These are phyloP conservation scores for Sympetrum striolatum DNA, from an alignment of 2,888 invertebrate species.

Conservation along the genomic window DNA sequence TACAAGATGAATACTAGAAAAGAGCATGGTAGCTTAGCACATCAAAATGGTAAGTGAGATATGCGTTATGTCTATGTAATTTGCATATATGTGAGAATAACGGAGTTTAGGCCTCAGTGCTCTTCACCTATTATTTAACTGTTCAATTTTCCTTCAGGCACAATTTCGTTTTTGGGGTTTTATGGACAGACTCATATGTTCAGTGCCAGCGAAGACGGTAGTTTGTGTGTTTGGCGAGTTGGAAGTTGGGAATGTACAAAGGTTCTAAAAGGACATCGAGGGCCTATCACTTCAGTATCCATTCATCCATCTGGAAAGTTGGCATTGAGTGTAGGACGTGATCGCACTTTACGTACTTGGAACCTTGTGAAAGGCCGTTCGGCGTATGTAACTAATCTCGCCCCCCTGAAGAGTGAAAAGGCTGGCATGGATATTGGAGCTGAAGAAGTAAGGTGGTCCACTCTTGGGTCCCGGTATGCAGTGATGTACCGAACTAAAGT, in stretches of 20 bases:
- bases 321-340: constrained; percentile 84
- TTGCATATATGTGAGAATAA: not conserved
- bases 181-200: constrained; percentile 77
- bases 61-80: not conserved
- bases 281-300: constrained; percentile 74
- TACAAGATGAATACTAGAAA: constrained; percentile 81
- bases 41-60: constrained; percentile 71
- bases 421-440: constrained; percentile 57
- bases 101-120: not conserved
- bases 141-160: constrained; percentile 58
- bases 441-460: constrained; percentile 71
- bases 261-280: constrained; percentile 71
- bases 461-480: constrained; percentile 78
- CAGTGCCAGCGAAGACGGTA: constrained; percentile 85
- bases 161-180: constrained; percentile 80
- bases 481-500: constrained; percentile 74
- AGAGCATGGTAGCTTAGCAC: constrained; percentile 80
- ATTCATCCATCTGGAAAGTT: constrained; percentile 90
- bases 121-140: not conserved
- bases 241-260: constrained; percentile 84
- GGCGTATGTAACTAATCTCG: constrained; percentile 88
- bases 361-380: constrained; percentile 90
- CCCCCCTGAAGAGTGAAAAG: constrained; percentile 67
- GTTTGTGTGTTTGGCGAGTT: constrained; percentile 78
- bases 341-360: constrained; percentile 88